Percentiles rank a stretch among this genome's conserved stretches.
Conservation (phyloP, 2,888 invertebrate species). For the Drosophila picticornis region DNA sequence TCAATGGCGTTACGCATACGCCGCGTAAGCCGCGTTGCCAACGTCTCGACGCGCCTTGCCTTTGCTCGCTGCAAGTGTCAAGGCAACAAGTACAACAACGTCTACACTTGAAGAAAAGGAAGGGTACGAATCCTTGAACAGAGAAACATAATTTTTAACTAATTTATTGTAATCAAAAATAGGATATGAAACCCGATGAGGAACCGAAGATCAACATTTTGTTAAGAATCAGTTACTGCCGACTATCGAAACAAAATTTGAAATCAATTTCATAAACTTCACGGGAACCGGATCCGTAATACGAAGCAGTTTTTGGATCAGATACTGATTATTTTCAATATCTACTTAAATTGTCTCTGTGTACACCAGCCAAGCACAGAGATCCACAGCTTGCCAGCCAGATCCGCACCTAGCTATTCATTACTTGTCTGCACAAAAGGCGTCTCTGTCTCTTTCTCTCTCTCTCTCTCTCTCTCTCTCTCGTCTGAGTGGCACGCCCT, state of each 20-base stretch:
- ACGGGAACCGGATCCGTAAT: background rate
- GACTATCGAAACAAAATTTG: background rate
- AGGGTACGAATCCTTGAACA: too few relatives aligned
- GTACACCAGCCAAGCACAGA: background rate
- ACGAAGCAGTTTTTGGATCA: background rate
- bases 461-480: slow-evolving; percentile 13
- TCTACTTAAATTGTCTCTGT: background rate
- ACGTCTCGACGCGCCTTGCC: slow-evolving; percentile 11
- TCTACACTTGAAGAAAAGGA: background rate
- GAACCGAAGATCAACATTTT: background rate
- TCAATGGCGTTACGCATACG: slow-evolving; percentile 78
- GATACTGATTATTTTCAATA: background rate
- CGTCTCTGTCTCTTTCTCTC: slow-evolving; percentile 24
- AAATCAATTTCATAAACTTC: background rate
- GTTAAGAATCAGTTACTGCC: background rate
- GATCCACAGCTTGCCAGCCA: slow-evolving; percentile 11
- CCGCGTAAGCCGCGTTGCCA: slow-evolving; percentile 63
- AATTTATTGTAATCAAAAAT: background rate
- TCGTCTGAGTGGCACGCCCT: slow-evolving; percentile 46
- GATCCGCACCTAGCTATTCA: slow-evolving; percentile 61
- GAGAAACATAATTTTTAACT: background rate
- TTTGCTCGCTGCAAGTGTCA: slow-evolving; percentile 38
- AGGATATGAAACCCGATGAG: background rate
- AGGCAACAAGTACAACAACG: slow-evolving; percentile 67
- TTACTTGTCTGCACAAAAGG: slow-evolving; percentile 55